Evolutionary conservation across 2,113 vertebrate genomes (phyloP), one percentile per base, ranked within the genome.

Genomic region (Phyllostomus discolor): DNA sequence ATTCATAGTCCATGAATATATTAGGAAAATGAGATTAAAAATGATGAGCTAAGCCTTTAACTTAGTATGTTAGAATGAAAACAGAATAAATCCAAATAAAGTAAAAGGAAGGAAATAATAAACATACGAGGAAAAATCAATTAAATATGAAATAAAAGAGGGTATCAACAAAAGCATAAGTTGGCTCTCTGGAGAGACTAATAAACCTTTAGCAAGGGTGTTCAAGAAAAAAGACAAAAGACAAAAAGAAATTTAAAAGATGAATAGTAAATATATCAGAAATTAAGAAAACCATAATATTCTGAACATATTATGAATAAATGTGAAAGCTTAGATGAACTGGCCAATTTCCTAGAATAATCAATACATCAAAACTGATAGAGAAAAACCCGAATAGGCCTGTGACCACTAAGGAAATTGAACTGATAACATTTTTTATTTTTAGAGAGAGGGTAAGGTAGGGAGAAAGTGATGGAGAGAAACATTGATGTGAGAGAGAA

Each of bases 91-190:
- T 92, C 10, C 73, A 94, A 90, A 75, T 62, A 88, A 94, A 94
- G 31, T 64, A 79, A 92, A 92, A 92, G 14, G 41, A 91, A 15
- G 59, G 14, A 90, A 95, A 90, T 88, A 26, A 28, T 67, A 66
- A 89, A 78, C 11, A 0, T 52, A 59, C 26, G n/a, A 85, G 16
- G 46, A 73, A 89, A 90, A 84, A 82, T 59, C 2, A 76, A 79
- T 67, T 91, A 95, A 86, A 66, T 86, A 90, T 57, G 79, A 95
- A 92, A 87, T 79, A 87, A 95, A 72, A 75, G n/a, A 76, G 19
- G 10, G 9, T 70, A 76, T 88, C 38, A 92, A 78, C 43, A 62
- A 52, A 94, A 89, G 67, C 10, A 70, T 38, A 59, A 86, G 9
- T 80, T 97, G 62, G 59, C 28, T 64, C 38, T 91, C n/a, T 91